Percentiles rank a stretch among this genome's conserved stretches.
Conservation (phyloP, 2,888 invertebrate species). For the Cephus runcator region DNA sequence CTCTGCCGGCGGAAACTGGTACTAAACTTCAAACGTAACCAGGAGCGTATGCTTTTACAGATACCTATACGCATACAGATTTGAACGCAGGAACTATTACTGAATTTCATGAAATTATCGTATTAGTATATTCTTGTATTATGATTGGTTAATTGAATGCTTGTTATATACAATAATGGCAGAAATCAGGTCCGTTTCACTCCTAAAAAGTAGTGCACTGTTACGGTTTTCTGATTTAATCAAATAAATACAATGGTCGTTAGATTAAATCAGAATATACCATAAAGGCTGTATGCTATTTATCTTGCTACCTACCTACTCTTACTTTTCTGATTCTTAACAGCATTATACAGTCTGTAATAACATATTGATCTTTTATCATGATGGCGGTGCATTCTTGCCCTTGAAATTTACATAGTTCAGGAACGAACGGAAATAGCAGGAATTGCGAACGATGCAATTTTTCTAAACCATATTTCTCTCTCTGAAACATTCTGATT, state of each 20-base stretch:
- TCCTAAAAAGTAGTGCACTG: background rate
- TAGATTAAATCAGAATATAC: background rate
- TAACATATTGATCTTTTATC: background rate
- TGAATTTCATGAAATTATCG: background rate
- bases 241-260: background rate
- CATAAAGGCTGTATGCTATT: background rate
- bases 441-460: constrained; percentile 15
- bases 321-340: background rate
- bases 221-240: background rate
- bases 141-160: background rate
- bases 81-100: background rate
- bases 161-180: background rate
- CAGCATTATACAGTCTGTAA: background rate
- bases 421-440: constrained; percentile 23
- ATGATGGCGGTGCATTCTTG: background rate
- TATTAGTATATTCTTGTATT: background rate
- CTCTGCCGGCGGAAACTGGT: background rate
- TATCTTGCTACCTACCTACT: too few relatives aligned
- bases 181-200: background rate
- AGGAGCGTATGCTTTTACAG: too few relatives aligned
- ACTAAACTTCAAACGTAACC: background rate
- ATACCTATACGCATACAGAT: background rate
- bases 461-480: background rate
- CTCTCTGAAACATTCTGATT: too few relatives aligned
- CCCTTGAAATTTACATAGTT: constrained; percentile 40